These are phyloP conservation scores for Sarcophaga subvicina DNA, from an alignment of 2,888 invertebrate genomes.

Conservation along the genomic window DNA sequence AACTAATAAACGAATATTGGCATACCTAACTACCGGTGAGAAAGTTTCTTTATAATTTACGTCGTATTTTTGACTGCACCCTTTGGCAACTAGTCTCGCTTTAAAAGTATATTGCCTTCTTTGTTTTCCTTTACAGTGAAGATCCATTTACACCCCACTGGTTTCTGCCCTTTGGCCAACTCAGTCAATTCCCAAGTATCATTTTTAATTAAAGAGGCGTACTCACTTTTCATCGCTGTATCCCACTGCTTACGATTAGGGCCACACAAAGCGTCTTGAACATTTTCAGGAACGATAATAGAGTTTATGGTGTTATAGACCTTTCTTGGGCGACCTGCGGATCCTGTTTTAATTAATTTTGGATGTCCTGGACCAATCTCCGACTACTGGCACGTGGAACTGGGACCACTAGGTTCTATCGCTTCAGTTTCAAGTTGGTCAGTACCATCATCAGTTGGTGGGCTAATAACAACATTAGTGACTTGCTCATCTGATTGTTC, in stretches of 20 bases:
- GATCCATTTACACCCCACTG: too few relatives aligned
- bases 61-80: too few relatives aligned
- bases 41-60: too few relatives aligned
- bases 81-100: too few relatives aligned
- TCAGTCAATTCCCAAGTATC: slow-evolving; percentile 64
- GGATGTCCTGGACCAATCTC: slow-evolving; percentile 2
- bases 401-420: neutral
- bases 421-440: neutral
- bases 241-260: slow-evolving; percentile 37
- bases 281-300: neutral
- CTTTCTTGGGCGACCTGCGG: slow-evolving; percentile 35
- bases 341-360: slow-evolving; percentile 12
- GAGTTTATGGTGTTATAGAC: slow-evolving; percentile 20
- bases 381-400: neutral
- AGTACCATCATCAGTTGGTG: neutral
- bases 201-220: slow-evolving; percentile 57
- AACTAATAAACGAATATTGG: too few relatives aligned
- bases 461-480: too few relatives aligned
- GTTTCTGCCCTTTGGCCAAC: slow-evolving; percentile 50
- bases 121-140: too few relatives aligned
- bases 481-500: neutral
- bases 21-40: too few relatives aligned
- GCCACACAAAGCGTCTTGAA: neutral
- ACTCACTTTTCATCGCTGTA: slow-evolving; percentile 64
- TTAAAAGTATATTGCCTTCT: too few relatives aligned